These are phyloP conservation scores for Peromyscus maniculatus DNA, from an alignment of 2,113 vertebrate species.

Conservation along the genomic window DNA sequence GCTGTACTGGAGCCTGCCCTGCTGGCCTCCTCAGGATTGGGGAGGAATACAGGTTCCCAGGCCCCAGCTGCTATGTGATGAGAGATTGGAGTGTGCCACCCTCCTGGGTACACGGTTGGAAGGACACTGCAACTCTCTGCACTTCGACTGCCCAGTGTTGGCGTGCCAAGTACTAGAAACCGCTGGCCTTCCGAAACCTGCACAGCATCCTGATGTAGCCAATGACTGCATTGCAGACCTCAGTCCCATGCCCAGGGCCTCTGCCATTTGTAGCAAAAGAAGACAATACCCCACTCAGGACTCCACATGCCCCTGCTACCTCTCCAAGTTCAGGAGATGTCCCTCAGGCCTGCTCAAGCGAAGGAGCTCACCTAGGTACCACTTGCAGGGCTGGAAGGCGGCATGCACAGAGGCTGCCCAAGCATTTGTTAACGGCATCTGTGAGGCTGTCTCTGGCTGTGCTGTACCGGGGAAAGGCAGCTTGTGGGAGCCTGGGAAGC, in stretches of 20 bases:
- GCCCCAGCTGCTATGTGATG: background rate
- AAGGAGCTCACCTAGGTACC: background rate
- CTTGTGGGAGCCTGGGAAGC: background rate
- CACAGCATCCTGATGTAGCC: background rate
- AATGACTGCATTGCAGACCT: background rate
- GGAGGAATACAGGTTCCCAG: background rate
- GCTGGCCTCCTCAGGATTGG: background rate
- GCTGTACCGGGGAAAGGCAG: background rate
- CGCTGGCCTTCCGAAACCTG: background rate
- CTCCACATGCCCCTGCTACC: too few relatives aligned
- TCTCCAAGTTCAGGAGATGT: background rate
- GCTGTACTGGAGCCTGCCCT: background rate
- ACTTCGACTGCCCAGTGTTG: background rate
- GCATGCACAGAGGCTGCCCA: background rate
- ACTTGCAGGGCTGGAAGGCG: background rate
- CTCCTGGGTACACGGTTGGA: background rate
- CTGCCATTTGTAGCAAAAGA: background rate
- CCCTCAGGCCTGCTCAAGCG: background rate
- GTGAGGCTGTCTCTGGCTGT: background rate
- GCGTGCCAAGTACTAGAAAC: background rate
- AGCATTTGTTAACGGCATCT: background rate
- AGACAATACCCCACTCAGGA: background rate
- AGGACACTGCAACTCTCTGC: background rate
- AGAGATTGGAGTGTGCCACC: background rate
- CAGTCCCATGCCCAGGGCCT: background rate